Evolutionary conservation across 2,888 invertebrate species (phyloP), one percentile per base, ranked within the genome.

Genomic region (Autographa pulchrina): DNA sequence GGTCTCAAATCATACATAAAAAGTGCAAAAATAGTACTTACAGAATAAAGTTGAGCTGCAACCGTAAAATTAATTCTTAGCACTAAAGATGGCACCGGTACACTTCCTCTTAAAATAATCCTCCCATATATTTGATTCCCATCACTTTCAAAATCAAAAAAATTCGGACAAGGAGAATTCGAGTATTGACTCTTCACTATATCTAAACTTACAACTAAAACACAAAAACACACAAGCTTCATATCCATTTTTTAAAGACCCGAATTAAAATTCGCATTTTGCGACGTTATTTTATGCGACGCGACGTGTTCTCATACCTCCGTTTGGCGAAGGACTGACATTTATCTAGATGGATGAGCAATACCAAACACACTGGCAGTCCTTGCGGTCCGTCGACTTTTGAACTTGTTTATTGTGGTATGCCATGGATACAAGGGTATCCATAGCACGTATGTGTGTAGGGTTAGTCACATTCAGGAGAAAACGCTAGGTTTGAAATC

Each of bases 91-190:
- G 86, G 75, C 63, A 91, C 89, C 59, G 84, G 81, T n/a, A 85
- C 88, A 48, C 74, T 81, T 2, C 90, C 86, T 65, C 78, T 86
- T 41, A 94, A 75, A 16, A 81, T 83, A 31, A 94, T 89, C 59
- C 86, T 72, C 7, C 94, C 94, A 68, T 89, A 88, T 38, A 91
- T 77, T 43, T 87, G 82, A 9, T 70, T 80, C 1, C 88, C 88
- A 73, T 94, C 91, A 80, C 75, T 84, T 68, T 84, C 87, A 71
- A 92, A 94, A 16, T 90, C 87, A 87, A 94, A 94, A 62, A 89
- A 76, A 35, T 87, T 83, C 7, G 94, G 93, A 62, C 94, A 94
- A 0, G 94, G 94, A 1, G 93, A 92, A 35, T 85, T 85, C 4
- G 83, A 75, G 73, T 85, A 85, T 69, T 92, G 91, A 48, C 89